Evolutionary conservation across 2,888 invertebrate species (phyloP).

Genomic region (Spodoptera picta): DNA sequence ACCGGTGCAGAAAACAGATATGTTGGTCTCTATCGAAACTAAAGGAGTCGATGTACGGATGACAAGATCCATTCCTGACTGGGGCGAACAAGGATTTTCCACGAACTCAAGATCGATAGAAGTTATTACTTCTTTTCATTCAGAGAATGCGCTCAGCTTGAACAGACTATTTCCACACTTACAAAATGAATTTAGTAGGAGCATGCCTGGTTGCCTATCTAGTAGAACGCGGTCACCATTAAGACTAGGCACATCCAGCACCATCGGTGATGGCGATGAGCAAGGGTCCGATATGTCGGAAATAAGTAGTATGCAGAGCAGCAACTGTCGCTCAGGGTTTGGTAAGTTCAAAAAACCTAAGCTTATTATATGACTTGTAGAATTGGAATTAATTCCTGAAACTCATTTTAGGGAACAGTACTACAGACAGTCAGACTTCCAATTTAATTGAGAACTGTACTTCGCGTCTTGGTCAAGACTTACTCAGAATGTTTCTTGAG

Average conservation of each 20-base stretch:
- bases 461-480: constrained; percentile 94
- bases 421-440: constrained; percentile 77
- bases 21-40: constrained; percentile 59
- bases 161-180: constrained; percentile 90
- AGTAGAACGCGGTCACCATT: constrained; percentile 72
- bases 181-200: constrained; percentile 82
- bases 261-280: constrained; percentile 80
- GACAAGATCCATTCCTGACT: constrained; percentile 92
- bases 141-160: constrained; percentile 88
- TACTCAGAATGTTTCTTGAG: constrained; percentile 96
- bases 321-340: constrained; percentile 87
- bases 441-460: constrained; percentile 81
- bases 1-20: constrained; percentile 70
- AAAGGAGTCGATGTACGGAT: constrained; percentile 85
- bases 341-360: constrained; percentile 67
- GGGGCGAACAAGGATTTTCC: constrained; percentile 86
- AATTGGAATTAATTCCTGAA: not conserved
- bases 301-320: constrained; percentile 88
- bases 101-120: constrained; percentile 90
- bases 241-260: constrained; percentile 65
- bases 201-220: constrained; percentile 81
- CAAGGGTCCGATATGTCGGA: constrained; percentile 87
- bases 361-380: not conserved
- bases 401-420: constrained; percentile 73
- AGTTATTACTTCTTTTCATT: constrained; percentile 88